Conservation (phyloP, 2,888 invertebrate species). For the Apomyelois bistriatella region DNA sequence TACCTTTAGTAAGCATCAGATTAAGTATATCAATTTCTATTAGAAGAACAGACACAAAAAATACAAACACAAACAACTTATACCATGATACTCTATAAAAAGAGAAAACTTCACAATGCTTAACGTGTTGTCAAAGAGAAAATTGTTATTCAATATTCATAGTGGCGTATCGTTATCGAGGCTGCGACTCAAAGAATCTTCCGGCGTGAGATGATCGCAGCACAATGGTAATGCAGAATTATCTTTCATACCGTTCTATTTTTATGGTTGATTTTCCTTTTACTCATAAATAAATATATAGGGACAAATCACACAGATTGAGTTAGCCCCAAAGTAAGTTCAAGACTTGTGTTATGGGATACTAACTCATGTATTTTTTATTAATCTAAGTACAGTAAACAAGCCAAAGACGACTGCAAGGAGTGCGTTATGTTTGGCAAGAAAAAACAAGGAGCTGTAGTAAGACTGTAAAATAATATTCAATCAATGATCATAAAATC, state of each 20-base stretch:
- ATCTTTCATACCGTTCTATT: background rate
- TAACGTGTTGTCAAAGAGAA: constrained; percentile 12
- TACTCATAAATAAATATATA: no score
- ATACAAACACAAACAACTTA: background rate
- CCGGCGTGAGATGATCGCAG: background rate
- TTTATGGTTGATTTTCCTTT: background rate
- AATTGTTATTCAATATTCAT: constrained; percentile 15
- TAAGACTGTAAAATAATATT: no score
- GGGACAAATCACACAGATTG: no score
- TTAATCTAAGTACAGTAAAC: no score
- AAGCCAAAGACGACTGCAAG: no score
- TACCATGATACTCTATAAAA: background rate
- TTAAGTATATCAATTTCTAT: background rate
- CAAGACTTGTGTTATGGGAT: no score
- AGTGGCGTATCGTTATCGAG: constrained; percentile 1
- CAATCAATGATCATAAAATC: no score
- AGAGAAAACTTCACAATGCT: background rate
- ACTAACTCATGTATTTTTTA: no score
- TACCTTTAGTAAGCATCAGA: no score
- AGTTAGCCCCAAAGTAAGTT: no score
- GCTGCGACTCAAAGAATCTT: background rate
- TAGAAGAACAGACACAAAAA: background rate
- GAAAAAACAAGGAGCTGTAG: no score
- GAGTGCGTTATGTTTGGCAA: no score
- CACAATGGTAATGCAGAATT: background rate